Base-by-base conservation (phyloP, 2,888 invertebrate genomes). In the Ametastegia equiseti region DNA sequence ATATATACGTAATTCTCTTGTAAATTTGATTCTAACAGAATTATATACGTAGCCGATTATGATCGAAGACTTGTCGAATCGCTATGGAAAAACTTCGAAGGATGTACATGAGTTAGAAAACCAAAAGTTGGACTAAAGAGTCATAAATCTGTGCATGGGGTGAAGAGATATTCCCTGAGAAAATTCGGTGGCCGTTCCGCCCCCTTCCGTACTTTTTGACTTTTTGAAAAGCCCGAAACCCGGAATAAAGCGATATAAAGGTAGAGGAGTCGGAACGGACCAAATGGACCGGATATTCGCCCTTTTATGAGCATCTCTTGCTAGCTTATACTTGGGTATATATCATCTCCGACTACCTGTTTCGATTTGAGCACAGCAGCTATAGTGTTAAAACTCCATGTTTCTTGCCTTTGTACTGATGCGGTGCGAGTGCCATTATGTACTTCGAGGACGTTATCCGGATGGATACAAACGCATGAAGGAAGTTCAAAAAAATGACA, bases 21-120 rank as follows among this genome's bases (percentile, higher is more conserved):
- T 87, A 87, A 90, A 90, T 86, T 86, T 87, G 90, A 90, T 89
- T 90, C 91, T 90, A 90, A 91, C 89, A 87, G 86, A 90, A 90
- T 91, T 90, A 91, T 19, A 23, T 5, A 36, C 19, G 9, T 39
- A 23, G 4, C 19, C n/a, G 50, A 50, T 6, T 1, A 7, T 5
- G 1, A 23, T 50, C 13, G n/a, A 3, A n/a, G n/a, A n/a, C 47
- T 47, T n/a, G 15, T 7, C 9, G 42, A 9, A 1, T 42, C 2
- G 11, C 15, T 5, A 47, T 13, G 13, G 3, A 47, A 19, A 19
- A n/a, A 19, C 19, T 19, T 9, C 2, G 3, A 23, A 69, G 7
- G 23, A 69, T 36, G 4, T 42, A 69, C n/a, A 42, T 23, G 11
- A 69, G 3, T 11, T 13, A 13, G n/a, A 7, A 23, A 69, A 42